phyloP scores from a whole-genome alignment of 2,113 vertebrate genomes.

The Baryphthengus martii region DNA sequence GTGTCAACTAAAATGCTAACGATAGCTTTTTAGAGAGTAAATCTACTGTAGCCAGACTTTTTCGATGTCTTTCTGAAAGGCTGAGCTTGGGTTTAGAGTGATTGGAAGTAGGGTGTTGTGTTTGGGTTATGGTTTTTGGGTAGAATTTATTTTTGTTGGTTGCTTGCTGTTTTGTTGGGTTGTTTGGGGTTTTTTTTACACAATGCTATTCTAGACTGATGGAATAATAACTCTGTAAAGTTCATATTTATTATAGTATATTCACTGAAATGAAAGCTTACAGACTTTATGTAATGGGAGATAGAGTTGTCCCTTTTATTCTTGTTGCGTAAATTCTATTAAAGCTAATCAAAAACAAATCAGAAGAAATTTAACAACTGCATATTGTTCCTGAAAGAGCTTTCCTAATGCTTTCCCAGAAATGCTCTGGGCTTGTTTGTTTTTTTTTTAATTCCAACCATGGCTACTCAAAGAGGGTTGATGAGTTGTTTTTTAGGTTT shows the following conservation, averaged over 20 bases:
- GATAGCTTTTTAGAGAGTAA: background rate
- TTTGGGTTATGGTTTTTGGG: background rate
- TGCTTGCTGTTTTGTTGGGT: background rate
- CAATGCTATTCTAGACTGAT: background rate
- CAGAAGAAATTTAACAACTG: background rate
- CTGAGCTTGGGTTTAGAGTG: rapidly evolving
- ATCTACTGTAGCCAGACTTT: background rate
- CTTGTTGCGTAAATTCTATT: background rate
- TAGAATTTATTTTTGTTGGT: background rate
- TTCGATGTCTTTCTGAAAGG: background rate
- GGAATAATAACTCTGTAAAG: background rate
- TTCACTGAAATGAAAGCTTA: background rate
- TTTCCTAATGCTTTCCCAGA: constrained; percentile 1
- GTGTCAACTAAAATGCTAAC: background rate
- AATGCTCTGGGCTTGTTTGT: background rate
- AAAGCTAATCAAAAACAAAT: background rate
- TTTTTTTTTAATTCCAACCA: background rate
- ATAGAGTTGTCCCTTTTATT: background rate
- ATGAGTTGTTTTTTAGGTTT: background rate
- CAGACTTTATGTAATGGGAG: background rate
- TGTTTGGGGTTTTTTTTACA: background rate
- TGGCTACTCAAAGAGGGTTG: background rate
- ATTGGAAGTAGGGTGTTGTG: background rate
- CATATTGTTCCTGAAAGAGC: background rate
- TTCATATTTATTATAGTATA: background rate